Evolutionary conservation across 2,888 invertebrate genomes (phyloP).

Genomic region (Drosophila pseudotakahashii): DNA sequence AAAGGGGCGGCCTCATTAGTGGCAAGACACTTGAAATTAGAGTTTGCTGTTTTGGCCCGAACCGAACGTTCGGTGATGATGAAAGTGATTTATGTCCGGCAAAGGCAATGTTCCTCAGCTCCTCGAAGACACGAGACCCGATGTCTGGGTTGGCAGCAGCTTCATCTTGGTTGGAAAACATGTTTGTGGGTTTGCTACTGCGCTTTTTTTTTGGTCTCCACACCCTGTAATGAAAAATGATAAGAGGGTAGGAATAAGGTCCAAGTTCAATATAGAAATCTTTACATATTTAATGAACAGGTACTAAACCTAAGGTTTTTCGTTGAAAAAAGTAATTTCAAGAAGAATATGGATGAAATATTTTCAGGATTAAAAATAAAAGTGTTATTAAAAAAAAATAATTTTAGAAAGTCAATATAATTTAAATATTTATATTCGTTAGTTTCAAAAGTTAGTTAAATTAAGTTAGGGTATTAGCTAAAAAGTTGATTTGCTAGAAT

Average conservation of each 20-base stretch:
- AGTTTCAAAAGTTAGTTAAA: too few relatives aligned
- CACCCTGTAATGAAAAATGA: background rate
- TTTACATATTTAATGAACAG: too few relatives aligned
- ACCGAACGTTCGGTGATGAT: conserved; percentile 52
- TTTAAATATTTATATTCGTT: too few relatives aligned
- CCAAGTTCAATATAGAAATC: background rate
- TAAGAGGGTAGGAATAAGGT: background rate
- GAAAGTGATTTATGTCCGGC: conserved; percentile 73
- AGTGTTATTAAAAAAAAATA: too few relatives aligned
- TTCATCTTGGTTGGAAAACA: conserved; percentile 13
- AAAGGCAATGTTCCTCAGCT: conserved; percentile 24
- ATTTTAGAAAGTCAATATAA: too few relatives aligned
- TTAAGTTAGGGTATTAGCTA: too few relatives aligned
- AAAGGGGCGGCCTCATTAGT: conserved; percentile 49
- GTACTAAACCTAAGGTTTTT: too few relatives aligned
- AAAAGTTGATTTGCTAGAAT: too few relatives aligned
- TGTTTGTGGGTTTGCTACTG: conserved; percentile 24
- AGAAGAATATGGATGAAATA: too few relatives aligned
- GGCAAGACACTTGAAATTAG: conserved; percentile 47
- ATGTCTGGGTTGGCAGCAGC: conserved; percentile 27
- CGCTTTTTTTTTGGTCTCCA: background rate
- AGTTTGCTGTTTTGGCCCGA: conserved; percentile 28
- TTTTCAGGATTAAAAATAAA: too few relatives aligned
- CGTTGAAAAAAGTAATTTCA: too few relatives aligned
- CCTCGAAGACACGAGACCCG: conserved; percentile 44